Evolutionary conservation across 1,140 invertebrate genomes (phyloP), one percentile per base, ranked within the genome.

Genomic region (Ganaspis sp.): DNA sequence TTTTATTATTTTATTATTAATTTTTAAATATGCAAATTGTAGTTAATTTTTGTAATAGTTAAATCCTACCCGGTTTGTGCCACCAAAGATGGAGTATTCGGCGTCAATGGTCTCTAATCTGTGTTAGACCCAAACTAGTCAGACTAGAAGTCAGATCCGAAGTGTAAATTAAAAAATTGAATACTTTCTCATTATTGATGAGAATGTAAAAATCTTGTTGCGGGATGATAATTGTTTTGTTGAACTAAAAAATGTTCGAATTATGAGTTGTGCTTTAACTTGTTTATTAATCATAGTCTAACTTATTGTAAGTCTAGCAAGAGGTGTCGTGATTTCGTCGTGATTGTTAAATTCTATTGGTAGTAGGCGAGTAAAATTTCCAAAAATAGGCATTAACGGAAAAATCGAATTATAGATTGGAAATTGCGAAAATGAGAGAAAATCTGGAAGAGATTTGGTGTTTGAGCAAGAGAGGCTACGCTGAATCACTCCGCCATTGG

Each of bases 401-500:
- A 17, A 49, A 17, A 49, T 34, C 29, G n/a, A 49, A n/a, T 49
- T 49, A 49, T n/a, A 49, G 17, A 17, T 49, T 49, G 17, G 15
- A 49, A n/a, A 49, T 49, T 49, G 45, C 45, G 45, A 17, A 17
- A 17, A 17, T n/a, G n/a, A 0, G 45, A 15, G 19, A 49, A n/a
- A n/a, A 8, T 17, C 45, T 17, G 17, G 45, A 19, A 49, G 17
- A 17, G n/a, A 49, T 49, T 49, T 9, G 5, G 19, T 49, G n/a
- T n/a, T 49, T 49, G 45, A 49, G 19, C 15, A 49, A 49, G 45
- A 49, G 45, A 49, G 17, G 15, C 12, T 17, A 49, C 58, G 58
- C 23, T 64, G 58, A 64, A 64, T 64, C 1, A 64, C 58, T 64
- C 58, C 58, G 23, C 58, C 58, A 11, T 34, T 64, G 58, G 26